Percentiles rank a stretch among this genome's conserved stretches.
Conservation (phyloP, 2,797 vertebrate species). For the Agapornis canus region DNA sequence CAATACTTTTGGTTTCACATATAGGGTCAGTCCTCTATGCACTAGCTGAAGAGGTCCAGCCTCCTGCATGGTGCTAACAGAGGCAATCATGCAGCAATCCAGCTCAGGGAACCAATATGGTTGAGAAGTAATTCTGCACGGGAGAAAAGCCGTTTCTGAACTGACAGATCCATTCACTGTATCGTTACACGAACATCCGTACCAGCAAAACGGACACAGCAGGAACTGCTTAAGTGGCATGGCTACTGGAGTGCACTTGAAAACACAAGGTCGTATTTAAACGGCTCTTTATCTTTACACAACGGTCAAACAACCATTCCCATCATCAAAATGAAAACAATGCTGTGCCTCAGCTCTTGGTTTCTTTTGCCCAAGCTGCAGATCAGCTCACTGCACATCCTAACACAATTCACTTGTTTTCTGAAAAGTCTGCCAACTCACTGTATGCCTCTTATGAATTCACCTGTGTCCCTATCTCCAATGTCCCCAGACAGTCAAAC, state of each 20-base stretch:
- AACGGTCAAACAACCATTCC: not conserved
- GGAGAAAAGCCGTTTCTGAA: conserved; percentile 1
- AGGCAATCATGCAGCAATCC: not conserved
- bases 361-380: not conserved
- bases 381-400: not conserved
- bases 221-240: not conserved
- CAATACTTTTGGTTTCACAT: not conserved
- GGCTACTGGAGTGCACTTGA: conserved; percentile 47
- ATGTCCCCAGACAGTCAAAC: not conserved
- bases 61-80: not conserved
- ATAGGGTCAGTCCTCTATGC: not conserved
- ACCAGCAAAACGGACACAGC: conserved; percentile 19
- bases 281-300: conserved; percentile 16
- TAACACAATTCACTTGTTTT: not conserved
- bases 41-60: not conserved
- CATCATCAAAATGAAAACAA: not conserved
- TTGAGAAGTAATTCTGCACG: not conserved
- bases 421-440: not conserved
- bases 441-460: not conserved
- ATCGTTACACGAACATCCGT: conserved; percentile 23
- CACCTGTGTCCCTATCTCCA: not conserved
- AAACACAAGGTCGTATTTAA: conserved; percentile 34
- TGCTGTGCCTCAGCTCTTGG: not conserved
- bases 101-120: not conserved
- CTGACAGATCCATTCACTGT: not conserved